Base-by-base conservation (phyloP, 2,797 vertebrate genomes). In the Ctenochaetus hawaiiensis region DNA sequence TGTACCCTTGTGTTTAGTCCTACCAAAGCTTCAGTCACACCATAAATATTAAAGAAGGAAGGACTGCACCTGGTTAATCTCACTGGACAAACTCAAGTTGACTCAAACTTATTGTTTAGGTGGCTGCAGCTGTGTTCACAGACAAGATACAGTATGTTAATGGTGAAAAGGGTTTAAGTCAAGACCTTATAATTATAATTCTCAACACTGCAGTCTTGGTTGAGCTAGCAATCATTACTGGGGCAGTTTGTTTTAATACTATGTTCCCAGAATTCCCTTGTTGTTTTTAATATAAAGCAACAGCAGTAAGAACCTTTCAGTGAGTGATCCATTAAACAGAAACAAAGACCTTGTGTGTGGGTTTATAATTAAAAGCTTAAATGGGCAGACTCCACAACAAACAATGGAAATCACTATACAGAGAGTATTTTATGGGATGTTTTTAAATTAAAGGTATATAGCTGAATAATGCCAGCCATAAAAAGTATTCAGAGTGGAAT, bases 81-180 rank as follows among this genome's bases (percentile, higher is more conserved):
- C 41, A 43, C 54, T 43, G 44, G 26, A 75, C 30, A 22, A 18
- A 26, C 39, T 43, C 18, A 39, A n/a, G 23, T 59, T 60, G 34
- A 68, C 57, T 61, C 7, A 61, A 43, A 20, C 43, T 17, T 61
- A 58, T 20, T 30, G 17, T 48, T 66, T 6, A 34, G 49, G 11
- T 67, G 57, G 51, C 48, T 58, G 37, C 77, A 61, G 73, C 59
- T 72, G 71, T 64, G 56, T 45, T 56, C 71, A 57, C 61, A 74
- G 6, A 69, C 30, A n/a, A n/a, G 30, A 45, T 34, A 43, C 17
- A 41, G 8, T 14, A 13, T 39, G 30, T 34, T 34, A 34, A 34
- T 34, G 30, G 30, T 34, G 30, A 34, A 34, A 34, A 34, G 30
- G 30, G 30, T 34, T 34, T 0, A 34, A 7, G 30, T 34, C 6